Percentiles rank a stretch among this genome's conserved stretches.
These are phyloP conservation scores for Chromis chromis DNA, from an alignment of 2,797 vertebrate genomes.

Conservation along the genomic window DNA sequence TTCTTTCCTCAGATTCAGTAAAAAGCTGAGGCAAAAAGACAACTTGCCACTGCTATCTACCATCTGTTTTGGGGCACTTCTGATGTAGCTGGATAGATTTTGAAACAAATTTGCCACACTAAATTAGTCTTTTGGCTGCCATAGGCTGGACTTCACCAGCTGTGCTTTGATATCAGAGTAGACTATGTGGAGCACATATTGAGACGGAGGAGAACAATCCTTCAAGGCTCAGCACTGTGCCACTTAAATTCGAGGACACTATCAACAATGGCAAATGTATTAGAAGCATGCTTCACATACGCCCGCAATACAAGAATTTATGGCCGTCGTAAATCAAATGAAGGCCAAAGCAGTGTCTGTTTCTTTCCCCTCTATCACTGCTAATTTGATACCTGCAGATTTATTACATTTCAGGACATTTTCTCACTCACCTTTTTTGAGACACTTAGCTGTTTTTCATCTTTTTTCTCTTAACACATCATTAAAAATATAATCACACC, in stretches of 20 bases:
- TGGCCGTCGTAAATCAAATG: slow-evolving; percentile 57
- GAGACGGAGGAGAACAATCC: slow-evolving; percentile 44
- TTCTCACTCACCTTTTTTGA: slow-evolving; percentile 37
- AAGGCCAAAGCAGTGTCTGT: slow-evolving; percentile 45
- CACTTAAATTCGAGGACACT: slow-evolving; percentile 26
- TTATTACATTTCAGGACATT: slow-evolving; percentile 52
- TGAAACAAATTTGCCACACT: slow-evolving; percentile 71
- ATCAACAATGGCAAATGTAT: slow-evolving; percentile 32
- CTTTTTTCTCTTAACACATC: slow-evolving; percentile 39
- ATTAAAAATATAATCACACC: slow-evolving; percentile 47
- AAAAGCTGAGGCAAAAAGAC: slow-evolving; percentile 48
- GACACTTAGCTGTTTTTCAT: slow-evolving; percentile 31
- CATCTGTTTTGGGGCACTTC: slow-evolving; percentile 66
- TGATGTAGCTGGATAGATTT: slow-evolving; percentile 67
- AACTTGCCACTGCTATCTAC: slow-evolving; percentile 56
- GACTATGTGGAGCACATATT: slow-evolving; percentile 46
- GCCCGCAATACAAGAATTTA: slow-evolving; percentile 51
- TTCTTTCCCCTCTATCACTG: slow-evolving; percentile 31
- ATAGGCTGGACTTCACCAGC: slow-evolving; percentile 59
- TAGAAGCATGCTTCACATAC: slow-evolving; percentile 30
- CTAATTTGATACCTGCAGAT: slow-evolving; percentile 68
- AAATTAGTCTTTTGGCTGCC: slow-evolving; percentile 72
- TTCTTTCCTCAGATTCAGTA: slow-evolving; percentile 33
- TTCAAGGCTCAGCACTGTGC: slow-evolving; percentile 37
- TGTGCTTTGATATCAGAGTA: slow-evolving; percentile 58